A percentile compares a stretch with the other conserved stretches of the same genome.
Evolutionary conservation across 2,113 vertebrate genomes (phyloP).

Genomic region (Litocranius walleri): DNA sequence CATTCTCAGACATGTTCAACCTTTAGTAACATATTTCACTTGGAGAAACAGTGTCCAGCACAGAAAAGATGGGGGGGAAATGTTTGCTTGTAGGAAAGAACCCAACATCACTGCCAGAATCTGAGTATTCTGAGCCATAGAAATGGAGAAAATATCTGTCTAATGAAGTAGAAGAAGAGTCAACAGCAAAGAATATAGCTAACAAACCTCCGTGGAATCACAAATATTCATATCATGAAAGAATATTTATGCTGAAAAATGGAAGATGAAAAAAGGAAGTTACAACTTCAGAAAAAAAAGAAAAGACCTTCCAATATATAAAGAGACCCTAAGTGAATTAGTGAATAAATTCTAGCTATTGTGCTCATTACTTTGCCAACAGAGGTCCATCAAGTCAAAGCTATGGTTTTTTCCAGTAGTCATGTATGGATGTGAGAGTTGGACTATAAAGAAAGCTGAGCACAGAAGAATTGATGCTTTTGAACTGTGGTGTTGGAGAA

Average conservation of each 20-base stretch:
- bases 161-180: neutral
- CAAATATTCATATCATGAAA: neutral
- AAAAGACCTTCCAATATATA: neutral
- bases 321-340: neutral
- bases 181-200: neutral
- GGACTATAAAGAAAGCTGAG: neutral
- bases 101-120: rapidly evolving
- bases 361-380: neutral
- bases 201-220: rapidly evolving
- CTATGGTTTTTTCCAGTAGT: neutral
- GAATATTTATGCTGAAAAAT: neutral
- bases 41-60: neutral
- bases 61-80: neutral
- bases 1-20: neutral
- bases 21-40: neutral
- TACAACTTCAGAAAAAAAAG: neutral
- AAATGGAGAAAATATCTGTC: neutral
- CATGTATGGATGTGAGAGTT: neutral
- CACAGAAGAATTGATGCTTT: neutral
- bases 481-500: neutral
- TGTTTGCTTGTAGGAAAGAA: neutral
- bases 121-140: neutral
- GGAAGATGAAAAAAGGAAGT: neutral
- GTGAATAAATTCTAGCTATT: neutral
- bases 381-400: neutral